Percentiles rank a stretch among this genome's conserved stretches.
Conservation (phyloP, 23 tunicate genomes). For the Halocynthia roretzi region DNA sequence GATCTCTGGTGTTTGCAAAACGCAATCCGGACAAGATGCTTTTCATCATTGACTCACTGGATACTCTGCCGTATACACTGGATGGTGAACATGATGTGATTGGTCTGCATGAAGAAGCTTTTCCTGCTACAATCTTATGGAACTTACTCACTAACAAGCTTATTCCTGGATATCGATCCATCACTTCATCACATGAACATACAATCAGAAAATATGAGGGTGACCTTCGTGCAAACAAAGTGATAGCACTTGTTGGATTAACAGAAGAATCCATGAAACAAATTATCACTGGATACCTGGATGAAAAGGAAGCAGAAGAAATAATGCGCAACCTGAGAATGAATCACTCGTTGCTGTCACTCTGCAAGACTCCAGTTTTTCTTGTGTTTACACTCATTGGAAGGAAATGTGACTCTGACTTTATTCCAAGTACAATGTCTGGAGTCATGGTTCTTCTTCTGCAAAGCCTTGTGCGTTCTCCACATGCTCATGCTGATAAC, state of each 20-base stretch:
- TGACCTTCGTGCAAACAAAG: neutral
- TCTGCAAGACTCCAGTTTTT: conserved; percentile 2
- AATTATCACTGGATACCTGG: neutral
- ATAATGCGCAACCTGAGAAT: neutral
- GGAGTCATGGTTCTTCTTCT: neutral
- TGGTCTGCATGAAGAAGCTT: neutral
- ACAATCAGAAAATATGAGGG: conserved; percentile 1
- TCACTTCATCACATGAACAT: neutral
- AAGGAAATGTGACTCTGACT: neutral
- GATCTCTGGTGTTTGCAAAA: neutral
- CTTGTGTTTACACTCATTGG: neutral
- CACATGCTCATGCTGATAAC: neutral
- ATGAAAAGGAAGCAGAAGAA: neutral
- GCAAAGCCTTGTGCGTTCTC: neutral
- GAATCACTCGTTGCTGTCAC: neutral
- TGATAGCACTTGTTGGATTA: conserved; percentile 7
- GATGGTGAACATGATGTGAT: neutral
- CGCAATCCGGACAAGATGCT: neutral
- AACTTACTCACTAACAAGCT: neutral
- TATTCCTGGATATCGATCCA: neutral
- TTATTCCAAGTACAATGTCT: conserved; percentile 1
- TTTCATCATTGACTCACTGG: conserved; percentile 5
- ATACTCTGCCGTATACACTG: conserved; percentile 2
- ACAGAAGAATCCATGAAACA: neutral
- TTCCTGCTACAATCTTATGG: neutral